phyloP scores from a whole-genome alignment of 2,797 vertebrate species.

The Enteromius afrohamiltoni region DNA sequence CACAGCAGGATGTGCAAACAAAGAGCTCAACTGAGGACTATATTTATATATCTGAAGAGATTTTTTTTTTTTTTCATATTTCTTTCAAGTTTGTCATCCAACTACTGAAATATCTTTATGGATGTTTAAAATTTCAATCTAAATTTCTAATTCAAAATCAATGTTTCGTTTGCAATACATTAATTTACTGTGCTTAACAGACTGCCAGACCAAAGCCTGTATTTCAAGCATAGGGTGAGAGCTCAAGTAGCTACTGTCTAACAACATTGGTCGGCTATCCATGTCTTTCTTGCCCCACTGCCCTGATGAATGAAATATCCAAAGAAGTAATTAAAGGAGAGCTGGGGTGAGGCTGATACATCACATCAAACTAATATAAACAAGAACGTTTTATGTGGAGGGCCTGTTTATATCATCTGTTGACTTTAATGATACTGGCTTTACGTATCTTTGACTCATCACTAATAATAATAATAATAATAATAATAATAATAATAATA shows the following conservation, averaged over 20 bases:
- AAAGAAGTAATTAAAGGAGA: neutral
- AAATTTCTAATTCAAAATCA: too few species aligned
- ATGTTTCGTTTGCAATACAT: neutral
- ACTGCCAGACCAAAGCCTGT: slow-evolving; percentile 70
- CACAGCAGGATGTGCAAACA: slow-evolving; percentile 14
- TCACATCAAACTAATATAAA: neutral
- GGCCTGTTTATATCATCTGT: neutral
- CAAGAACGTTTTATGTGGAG: neutral
- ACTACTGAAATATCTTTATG: neutral
- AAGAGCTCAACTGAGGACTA: neutral
- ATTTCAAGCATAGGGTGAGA: slow-evolving; percentile 74
- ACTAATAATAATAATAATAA: neutral
- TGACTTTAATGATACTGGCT: neutral
- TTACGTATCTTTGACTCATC: neutral
- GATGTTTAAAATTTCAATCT: neutral
- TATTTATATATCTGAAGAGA: neutral
- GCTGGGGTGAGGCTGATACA: neutral
- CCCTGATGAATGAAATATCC: slow-evolving; percentile 46
- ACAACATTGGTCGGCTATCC: slow-evolving; percentile 74
- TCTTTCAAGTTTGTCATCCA: neutral
- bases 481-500: neutral
- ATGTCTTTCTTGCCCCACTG: slow-evolving; percentile 70
- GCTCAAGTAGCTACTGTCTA: slow-evolving; percentile 68
- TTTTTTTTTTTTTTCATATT: too few species aligned
- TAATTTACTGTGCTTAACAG: neutral